Conservation (phyloP, 2,113 vertebrate genomes). For the Vimba vimba region DNA sequence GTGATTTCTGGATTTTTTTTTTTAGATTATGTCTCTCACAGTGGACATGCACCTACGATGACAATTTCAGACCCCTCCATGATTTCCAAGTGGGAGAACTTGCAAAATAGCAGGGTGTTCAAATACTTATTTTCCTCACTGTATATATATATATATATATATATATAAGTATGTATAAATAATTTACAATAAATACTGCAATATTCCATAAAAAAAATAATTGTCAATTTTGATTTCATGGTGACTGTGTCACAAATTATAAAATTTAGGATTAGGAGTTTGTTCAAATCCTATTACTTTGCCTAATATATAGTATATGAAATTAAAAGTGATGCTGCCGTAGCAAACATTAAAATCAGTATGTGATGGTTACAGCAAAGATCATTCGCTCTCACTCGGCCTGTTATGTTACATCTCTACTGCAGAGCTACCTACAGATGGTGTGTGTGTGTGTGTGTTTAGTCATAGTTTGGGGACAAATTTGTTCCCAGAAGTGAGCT, state of each 20-base stretch:
- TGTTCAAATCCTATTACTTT: background rate
- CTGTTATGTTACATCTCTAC: constrained; percentile 11
- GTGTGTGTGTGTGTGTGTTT: background rate
- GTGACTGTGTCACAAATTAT: background rate
- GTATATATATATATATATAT: no score
- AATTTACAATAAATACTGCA: no score
- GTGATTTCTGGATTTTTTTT: no score
- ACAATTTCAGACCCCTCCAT: no score
- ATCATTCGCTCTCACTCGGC: background rate
- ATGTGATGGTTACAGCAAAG: background rate
- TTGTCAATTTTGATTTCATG: no score
- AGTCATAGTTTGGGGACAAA: background rate
- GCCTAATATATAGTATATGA: background rate
- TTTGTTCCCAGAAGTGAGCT: constrained; percentile 9
- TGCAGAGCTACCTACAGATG: constrained; percentile 8
- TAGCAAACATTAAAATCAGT: background rate
- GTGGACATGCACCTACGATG: no score
- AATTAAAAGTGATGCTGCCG: background rate
- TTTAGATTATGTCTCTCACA: no score
- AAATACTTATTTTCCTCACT: no score
- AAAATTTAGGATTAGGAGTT: background rate
- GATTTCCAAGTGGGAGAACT: no score
- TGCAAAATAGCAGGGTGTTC: no score
- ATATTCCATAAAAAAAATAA: no score
- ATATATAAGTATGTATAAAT: no score